Conservation (phyloP, 2,113 vertebrate genomes). For the Equus przewalskii region DNA sequence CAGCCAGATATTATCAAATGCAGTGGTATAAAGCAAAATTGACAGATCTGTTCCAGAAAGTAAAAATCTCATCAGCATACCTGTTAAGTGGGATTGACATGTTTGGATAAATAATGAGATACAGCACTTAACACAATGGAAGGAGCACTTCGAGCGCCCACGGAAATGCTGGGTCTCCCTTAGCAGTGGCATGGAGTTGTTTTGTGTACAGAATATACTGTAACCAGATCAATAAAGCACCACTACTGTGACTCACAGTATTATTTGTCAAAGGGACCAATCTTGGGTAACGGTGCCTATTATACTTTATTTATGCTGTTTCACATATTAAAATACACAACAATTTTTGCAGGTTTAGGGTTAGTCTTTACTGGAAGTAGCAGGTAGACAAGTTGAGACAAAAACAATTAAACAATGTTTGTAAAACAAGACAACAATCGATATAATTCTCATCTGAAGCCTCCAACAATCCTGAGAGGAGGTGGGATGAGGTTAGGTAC, state of each 20-base stretch:
- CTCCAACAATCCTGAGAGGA: neutral
- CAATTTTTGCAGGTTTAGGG: neutral
- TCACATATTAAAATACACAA: slow-evolving; percentile 51
- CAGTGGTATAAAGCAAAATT: neutral
- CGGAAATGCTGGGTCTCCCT: neutral
- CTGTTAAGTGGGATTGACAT: neutral
- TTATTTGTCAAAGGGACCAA: neutral
- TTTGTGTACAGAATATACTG: neutral
- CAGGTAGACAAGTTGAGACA: neutral
- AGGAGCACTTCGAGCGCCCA: neutral
- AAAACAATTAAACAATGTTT: slow-evolving; percentile 26
- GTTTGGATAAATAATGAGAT: neutral
- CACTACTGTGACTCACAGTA: neutral
- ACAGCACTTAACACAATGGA: neutral
- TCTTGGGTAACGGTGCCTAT: neutral
- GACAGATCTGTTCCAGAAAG: slow-evolving; percentile 6
- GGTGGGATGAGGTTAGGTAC: neutral
- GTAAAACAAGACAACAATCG: neutral
- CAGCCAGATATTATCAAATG: neutral
- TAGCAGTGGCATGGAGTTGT: neutral
- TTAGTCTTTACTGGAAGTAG: neutral
- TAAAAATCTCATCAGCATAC: neutral
- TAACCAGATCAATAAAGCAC: neutral
- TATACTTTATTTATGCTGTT: neutral
- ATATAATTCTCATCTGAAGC: neutral